Evolutionary conservation across 2,888 invertebrate species (phyloP), one percentile per base, ranked within the genome.

Genomic region (Leuctra nigra): DNA sequence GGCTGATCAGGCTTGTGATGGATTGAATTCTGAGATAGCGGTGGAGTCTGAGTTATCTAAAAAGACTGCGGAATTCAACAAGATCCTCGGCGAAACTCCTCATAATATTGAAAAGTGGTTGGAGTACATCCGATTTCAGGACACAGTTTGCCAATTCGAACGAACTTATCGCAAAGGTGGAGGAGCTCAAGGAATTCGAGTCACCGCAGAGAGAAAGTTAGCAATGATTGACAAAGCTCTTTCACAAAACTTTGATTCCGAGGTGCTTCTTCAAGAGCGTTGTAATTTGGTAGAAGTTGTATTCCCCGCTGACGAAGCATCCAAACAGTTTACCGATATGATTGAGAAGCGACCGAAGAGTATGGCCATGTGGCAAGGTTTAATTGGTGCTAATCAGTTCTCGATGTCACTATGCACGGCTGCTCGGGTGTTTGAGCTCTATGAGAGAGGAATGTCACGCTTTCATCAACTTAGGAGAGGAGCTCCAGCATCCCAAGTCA

Each of bases 201-300:
- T 67, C 1, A 67, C 66, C 6, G 65, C 68, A 39, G 77, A 83
- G 65, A 77, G 80, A 54, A 82, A 85, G 68, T 65, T 84, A 47
- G 74, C 80, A 11, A 81, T 82, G 44, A 67, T 83, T 6, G 80
- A 83, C 55, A 78, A 77, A 66, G 84, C 82, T 0, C 66, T 86
- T 4, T 70, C 72, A 24, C 71, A 74, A 41, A 83, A 84, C 71
- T 71, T 75, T 2, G 72, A 75, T 56, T 78, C 77, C 55, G 75
- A 75, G 41, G 65, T 68, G 53, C 69, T 86, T 20, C 70, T 82
- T 38, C 67, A 75, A 38, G 71, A 74, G 61, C 73, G 76, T 60
- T 68, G 79, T 53, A 67, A 69, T 52, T 68, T 77, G 20, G 73
- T 75, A 63, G 69, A 75, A 35, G 71, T 72, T 52, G 72, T 79